Evolutionary conservation across 2,113 vertebrate genomes (phyloP).

Genomic region (Dermatemys mawii): DNA sequence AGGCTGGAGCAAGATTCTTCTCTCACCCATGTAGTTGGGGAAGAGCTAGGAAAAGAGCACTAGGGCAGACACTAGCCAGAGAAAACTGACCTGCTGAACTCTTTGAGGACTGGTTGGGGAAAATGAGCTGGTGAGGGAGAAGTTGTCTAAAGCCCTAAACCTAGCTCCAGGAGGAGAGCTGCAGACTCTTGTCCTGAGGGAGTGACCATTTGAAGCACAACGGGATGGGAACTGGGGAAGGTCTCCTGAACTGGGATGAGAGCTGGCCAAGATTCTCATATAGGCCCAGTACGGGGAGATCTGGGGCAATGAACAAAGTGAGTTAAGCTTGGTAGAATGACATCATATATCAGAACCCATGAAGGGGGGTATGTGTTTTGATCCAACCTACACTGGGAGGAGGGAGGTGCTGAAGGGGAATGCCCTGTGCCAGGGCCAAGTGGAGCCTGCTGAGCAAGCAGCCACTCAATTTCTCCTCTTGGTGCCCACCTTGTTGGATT

Average conservation of each 20-base stretch:
- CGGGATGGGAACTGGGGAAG: not conserved
- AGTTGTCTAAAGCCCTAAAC: not conserved
- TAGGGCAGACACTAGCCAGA: not conserved
- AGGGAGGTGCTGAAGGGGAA: no score
- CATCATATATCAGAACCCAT: not conserved
- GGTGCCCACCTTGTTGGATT: not conserved
- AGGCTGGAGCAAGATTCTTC: not conserved
- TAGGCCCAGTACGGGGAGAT: not conserved
- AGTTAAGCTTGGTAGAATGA: not conserved
- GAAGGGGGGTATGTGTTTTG: not conserved
- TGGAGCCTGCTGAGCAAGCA: not conserved
- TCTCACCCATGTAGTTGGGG: not conserved
- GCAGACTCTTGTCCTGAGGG: no score
- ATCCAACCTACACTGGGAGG: not conserved
- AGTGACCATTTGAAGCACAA: not conserved
- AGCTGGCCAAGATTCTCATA: not conserved
- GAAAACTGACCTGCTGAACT: not conserved
- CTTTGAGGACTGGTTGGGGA: not conserved
- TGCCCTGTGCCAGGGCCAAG: not conserved
- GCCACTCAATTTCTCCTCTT: not conserved
- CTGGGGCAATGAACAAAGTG: not conserved
- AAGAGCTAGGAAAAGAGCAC: not conserved
- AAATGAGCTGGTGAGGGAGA: not conserved
- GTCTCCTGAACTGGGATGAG: not conserved
- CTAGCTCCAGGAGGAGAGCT: not conserved